Base-by-base conservation (phyloP, 2,888 invertebrate species). In the Hirtodrosophila alboralis region DNA sequence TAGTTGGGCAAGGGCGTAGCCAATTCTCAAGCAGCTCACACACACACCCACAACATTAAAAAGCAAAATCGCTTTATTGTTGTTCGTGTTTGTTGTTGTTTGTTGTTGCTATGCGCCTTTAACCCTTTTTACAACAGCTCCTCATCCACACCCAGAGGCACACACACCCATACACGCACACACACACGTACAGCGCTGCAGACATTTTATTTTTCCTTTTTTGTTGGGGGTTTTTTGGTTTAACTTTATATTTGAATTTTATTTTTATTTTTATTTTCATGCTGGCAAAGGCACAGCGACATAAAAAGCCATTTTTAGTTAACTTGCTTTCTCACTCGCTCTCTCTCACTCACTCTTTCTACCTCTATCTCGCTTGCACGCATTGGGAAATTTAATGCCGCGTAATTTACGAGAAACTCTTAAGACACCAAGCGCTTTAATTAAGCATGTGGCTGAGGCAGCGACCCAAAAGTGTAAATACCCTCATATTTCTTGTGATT, bases 381-480 rank as follows among this genome's bases (percentile, higher is more conserved):
- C 66, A 43, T 60, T 62, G 45, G 51, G 49, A 60, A 69, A 80
- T 83, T 85, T 85, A 83, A 81, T 85, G 80, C 85, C 67, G 68
- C 70, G 80, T 83, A 80, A 83, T 83, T 83, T 83, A 83, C 84
- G 83, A 84, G 75, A 74, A 69, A 77, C 77, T 79, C 81, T 84
- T 79, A 83, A 81, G 79, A 80, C 65, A 75, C 69, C 74, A 75
- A 83, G 81, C 68, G 85, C 83, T 85, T 83, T 83, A 83, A 83
- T 83, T 83, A 83, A 83, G 83, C 83, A 85, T 83, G 83, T 81
- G 84, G 79, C 84, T 75, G 78, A 64, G 70, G 79, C 83, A 79
- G 80, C 84, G 80, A 84, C 80, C 79, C 81, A 78, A 77, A 84
- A 80, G 80, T 75, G 79, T 80, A 84, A 79, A 80, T 84, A 84